Evolutionary conservation across 2,888 invertebrate species (phyloP).

Genomic region (Drosophila neotestacea): DNA sequence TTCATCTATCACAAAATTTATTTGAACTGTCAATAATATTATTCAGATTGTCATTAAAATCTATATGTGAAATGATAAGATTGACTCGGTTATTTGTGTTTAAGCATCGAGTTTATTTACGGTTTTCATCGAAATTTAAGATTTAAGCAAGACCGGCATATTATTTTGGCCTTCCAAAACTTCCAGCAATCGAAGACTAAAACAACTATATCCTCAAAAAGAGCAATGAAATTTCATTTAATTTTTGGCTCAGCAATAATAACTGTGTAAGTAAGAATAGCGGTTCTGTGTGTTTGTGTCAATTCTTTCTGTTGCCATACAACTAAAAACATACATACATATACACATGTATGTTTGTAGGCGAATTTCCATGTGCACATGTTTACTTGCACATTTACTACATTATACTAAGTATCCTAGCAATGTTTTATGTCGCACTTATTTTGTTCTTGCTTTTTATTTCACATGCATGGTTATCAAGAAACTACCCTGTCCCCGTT

Average conservation of each 20-base stretch:
- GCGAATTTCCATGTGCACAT: constrained; percentile 11
- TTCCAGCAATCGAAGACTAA: constrained; percentile 7
- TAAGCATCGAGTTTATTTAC: not conserved
- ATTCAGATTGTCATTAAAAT: not conserved
- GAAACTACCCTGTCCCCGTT: constrained; percentile 37
- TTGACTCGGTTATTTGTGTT: not conserved
- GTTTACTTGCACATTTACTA: not conserved
- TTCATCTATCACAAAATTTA: constrained; percentile 6
- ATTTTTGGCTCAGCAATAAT: not conserved
- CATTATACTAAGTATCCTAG: constrained; percentile 14
- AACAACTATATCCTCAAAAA: not conserved
- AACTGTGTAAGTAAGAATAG: constrained; percentile 32
- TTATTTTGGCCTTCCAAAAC: not conserved
- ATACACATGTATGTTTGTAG: not conserved
- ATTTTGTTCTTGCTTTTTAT: constrained; percentile 10
- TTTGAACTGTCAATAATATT: constrained; percentile 2
- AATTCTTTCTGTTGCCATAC: constrained; percentile 26
- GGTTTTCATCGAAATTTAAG: not conserved
- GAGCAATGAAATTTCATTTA: constrained; percentile 9
- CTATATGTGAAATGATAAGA: constrained; percentile 7
- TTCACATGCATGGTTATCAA: constrained; percentile 17
- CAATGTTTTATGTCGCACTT: constrained; percentile 25
- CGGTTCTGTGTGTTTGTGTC: constrained; percentile 26
- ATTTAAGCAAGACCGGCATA: constrained; percentile 5
- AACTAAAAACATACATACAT: not conserved